A percentile compares a stretch with the other conserved stretches of the same genome.
These are phyloP conservation scores for Drosophila aff. DNA, from an alignment of 1,140 invertebrate genomes.

Conservation along the genomic window DNA sequence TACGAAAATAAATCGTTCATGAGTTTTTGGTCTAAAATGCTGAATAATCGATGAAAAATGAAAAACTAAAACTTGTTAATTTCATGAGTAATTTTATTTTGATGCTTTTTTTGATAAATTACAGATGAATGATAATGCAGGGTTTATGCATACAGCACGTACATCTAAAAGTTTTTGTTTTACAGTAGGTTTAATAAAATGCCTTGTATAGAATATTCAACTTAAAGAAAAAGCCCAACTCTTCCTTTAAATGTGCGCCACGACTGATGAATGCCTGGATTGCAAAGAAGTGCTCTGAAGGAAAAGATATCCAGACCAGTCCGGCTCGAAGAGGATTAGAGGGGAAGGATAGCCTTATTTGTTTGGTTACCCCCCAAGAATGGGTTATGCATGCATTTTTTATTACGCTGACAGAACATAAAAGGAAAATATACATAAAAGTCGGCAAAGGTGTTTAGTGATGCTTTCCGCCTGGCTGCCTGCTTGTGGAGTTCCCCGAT, in stretches of 20 bases:
- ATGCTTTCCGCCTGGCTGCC: slow-evolving; percentile 68
- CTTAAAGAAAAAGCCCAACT: background rate
- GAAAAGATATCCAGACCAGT: slow-evolving; percentile 33
- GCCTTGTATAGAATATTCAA: background rate
- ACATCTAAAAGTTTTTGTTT: no score
- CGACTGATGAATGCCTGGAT: slow-evolving; percentile 36
- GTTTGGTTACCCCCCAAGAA: slow-evolving; percentile 61
- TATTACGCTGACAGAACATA: slow-evolving; percentile 75
- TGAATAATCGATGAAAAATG: no score
- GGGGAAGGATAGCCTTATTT: slow-evolving; percentile 54
- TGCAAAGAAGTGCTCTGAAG: background rate
- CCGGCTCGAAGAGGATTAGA: slow-evolving; percentile 5
- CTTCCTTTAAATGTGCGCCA: slow-evolving; percentile 36
- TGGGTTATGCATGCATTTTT: slow-evolving; percentile 73
- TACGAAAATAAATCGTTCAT: no score
- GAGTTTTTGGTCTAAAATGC: no score
- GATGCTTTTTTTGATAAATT: no score
- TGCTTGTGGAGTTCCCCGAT: slow-evolving; percentile 16
- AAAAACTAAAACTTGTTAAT: no score
- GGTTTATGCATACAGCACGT: no score
- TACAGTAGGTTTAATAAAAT: background rate
- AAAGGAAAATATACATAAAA: slow-evolving; percentile 77
- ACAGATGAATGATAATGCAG: no score
- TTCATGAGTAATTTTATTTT: no score
- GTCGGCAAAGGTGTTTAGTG: slow-evolving; percentile 75